A percentile compares a stretch with the other conserved stretches of the same genome.
phyloP scores from a whole-genome alignment of 2,888 invertebrate genomes.

The Tetragonula carbonaria region DNA sequence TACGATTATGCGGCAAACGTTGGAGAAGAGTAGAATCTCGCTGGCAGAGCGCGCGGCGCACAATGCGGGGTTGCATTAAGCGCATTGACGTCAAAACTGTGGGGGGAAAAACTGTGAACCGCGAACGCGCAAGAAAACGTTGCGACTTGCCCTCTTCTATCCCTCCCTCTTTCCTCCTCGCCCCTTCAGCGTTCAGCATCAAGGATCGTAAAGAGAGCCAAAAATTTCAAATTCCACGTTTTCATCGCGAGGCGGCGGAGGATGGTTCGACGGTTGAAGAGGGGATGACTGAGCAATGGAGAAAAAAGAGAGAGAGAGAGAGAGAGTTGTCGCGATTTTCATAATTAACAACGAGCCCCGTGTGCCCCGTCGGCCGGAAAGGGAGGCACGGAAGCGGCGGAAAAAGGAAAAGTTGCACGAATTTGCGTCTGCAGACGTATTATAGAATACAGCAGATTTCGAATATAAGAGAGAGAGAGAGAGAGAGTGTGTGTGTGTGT shows the following conservation, averaged over 20 bases:
- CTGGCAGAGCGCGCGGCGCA: not conserved
- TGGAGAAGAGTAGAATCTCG: constrained; percentile 31
- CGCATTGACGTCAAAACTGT: constrained; percentile 28
- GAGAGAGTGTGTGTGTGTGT: too few species aligned
- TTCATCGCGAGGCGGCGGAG: not conserved
- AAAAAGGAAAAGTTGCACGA: constrained; percentile 27
- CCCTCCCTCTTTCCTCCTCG: not conserved
- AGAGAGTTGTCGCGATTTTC: constrained; percentile 32
- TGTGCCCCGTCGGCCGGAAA: constrained; percentile 32
- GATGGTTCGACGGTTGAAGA: not conserved
- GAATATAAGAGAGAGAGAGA: constrained; percentile 18
- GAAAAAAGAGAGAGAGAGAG: not conserved
- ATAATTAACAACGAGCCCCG: constrained; percentile 32
- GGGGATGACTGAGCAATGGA: not conserved
- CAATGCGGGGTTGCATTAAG: constrained; percentile 36
- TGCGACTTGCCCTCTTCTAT: not conserved
- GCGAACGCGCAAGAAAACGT: constrained; percentile 26
- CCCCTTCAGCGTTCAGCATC: not conserved
- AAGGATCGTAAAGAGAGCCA: not conserved
- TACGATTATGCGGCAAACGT: constrained; percentile 26
- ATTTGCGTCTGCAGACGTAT: constrained; percentile 40
- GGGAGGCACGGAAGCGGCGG: constrained; percentile 8
- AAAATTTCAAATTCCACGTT: constrained; percentile 21
- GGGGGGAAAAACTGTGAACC: constrained; percentile 7
- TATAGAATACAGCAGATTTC: constrained; percentile 36